Percentiles rank a stretch among this genome's conserved stretches.
Evolutionary conservation across 2,797 vertebrate genomes (phyloP).

Genomic region (Tokudaia tokunoshimensis): DNA sequence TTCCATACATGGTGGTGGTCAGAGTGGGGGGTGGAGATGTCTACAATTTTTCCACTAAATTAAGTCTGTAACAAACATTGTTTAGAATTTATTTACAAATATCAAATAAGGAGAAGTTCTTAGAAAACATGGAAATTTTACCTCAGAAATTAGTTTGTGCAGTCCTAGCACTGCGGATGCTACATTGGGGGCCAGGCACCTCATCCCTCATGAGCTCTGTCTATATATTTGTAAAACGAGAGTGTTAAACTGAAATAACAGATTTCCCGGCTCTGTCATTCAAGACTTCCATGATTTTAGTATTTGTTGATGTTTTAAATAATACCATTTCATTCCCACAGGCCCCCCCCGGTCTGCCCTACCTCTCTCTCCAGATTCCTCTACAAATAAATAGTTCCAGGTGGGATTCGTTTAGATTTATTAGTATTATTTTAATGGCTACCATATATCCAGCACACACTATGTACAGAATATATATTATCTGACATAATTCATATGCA

Average conservation of each 20-base stretch:
- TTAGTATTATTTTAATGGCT: slow-evolving; percentile 83
- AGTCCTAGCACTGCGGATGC: neutral
- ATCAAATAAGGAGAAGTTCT: neutral
- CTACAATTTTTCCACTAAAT: neutral
- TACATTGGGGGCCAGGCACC: neutral
- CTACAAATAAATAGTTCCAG: slow-evolving; percentile 81
- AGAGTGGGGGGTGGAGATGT: neutral
- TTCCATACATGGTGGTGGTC: neutral
- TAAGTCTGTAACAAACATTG: neutral
- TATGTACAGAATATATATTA: slow-evolving; percentile 76
- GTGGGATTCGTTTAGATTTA: slow-evolving; percentile 81
- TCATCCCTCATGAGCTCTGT: neutral
- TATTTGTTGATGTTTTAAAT: slow-evolving; percentile 80
- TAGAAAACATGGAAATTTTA: neutral
- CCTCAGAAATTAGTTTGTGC: neutral
- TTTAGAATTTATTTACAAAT: slow-evolving; percentile 2
- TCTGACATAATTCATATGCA: slow-evolving; percentile 82
- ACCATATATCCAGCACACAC: slow-evolving; percentile 77
- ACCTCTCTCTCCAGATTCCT: slow-evolving; percentile 72
- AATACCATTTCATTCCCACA: slow-evolving; percentile 74
- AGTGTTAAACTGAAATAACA: slow-evolving; percentile 60
- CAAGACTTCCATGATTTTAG: slow-evolving; percentile 68
- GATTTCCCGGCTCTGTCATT: slow-evolving; percentile 46
- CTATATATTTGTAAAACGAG: slow-evolving; percentile 46
- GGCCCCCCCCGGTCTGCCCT: slow-evolving; percentile 43